A percentile compares a stretch with the other conserved stretches of the same genome.
These are phyloP conservation scores for Gibbula magus DNA, from an alignment of 2,888 invertebrate genomes.

Conservation along the genomic window DNA sequence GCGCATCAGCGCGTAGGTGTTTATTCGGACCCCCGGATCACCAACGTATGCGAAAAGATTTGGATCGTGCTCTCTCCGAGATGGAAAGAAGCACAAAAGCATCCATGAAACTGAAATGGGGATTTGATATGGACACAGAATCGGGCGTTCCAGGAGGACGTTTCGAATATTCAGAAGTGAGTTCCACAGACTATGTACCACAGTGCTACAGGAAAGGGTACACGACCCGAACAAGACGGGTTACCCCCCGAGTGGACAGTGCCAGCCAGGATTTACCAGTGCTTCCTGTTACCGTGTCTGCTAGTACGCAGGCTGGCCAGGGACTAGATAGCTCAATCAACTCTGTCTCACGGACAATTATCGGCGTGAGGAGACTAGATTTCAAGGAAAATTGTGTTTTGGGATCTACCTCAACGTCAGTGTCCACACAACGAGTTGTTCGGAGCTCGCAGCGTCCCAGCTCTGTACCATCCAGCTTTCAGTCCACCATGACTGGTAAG, in stretches of 20 bases:
- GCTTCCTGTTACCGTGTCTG: background rate
- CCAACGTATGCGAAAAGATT: background rate
- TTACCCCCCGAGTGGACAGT: background rate
- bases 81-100: background rate
- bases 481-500: slow-evolving; percentile 8
- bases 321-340: background rate
- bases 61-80: background rate
- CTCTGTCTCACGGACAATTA: background rate
- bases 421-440: background rate
- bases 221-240: background rate
- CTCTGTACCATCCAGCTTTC: background rate
- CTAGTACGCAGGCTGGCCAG: background rate
- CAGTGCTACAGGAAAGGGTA: background rate
- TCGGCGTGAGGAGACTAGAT: background rate
- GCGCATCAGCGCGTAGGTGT: background rate
- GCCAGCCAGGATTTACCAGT: background rate
- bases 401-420: background rate
- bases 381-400: slow-evolving; percentile 10
- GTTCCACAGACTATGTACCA: background rate
- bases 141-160: background rate
- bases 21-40: slow-evolving; percentile 4
- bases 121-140: background rate
- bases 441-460: background rate
- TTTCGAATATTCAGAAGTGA: background rate
- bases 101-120: background rate